Base-by-base conservation (phyloP, 2,888 invertebrate genomes). In the Polietes domitor region DNA sequence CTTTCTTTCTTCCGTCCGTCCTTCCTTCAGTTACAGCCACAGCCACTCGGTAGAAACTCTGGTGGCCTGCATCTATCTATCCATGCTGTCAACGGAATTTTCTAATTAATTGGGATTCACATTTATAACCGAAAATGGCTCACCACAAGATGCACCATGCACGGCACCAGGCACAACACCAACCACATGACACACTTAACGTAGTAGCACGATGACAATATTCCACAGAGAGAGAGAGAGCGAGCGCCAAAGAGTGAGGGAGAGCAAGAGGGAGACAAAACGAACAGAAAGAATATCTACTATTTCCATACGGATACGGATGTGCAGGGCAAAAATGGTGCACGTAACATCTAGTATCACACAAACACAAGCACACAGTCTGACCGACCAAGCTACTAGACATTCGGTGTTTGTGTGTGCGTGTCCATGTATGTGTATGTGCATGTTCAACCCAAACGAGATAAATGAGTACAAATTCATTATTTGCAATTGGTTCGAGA, bases 71-170 rank as follows among this genome's bases (percentile, higher is more conserved):
- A 26, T 28, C 15, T 47, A 26, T 28, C 15, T 47, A 63, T 17
- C 61, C 19, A 24, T 50, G 28, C 73, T 85, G 82, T 80, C 80
- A 82, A 79, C 77, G 80, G 80, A 80, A 68, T 71, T 82, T 85
- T 76, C 80, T 83, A 82, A 80, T 80, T 85, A 85, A 85, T 80
- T 85, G 72, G 65, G 76, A 79, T 72, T 72, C 74, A 73, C 65
- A 73, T 73, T 73, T 68, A 68, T 55, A 80, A 80, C 58, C 68
- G 32, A 47, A 68, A 70, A 68, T 50, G 79, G 79, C 74, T 74
- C 55, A 74, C 79, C 79, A 47, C 79, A 79, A 79, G 53, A 79
- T 55, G 68, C 72, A 41, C 41, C 53, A 55, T 47, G 28, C 21
- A 3, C n/a, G 41, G 50, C 72, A n/a, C 21, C 15, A 5, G 50